Evolutionary conservation across 2,888 invertebrate genomes (phyloP).

Genomic region (Leptura quadrifasciata): DNA sequence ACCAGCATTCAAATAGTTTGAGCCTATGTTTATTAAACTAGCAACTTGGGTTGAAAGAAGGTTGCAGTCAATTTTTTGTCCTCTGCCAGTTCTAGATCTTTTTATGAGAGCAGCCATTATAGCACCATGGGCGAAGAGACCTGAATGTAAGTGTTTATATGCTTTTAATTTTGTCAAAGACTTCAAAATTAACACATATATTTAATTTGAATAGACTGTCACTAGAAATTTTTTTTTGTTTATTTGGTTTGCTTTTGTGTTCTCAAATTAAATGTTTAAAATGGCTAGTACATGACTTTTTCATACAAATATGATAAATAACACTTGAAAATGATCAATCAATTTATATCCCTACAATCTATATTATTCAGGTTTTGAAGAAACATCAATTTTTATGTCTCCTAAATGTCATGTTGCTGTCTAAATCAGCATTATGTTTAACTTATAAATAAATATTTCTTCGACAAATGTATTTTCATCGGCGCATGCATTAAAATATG

Average conservation of each 20-base stretch:
- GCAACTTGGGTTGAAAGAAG: constrained; percentile 95
- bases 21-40: constrained; percentile 90
- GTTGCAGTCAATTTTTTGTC: constrained; percentile 95
- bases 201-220: background rate
- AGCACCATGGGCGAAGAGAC: constrained; percentile 95
- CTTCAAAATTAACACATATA: background rate
- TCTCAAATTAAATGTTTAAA: background rate
- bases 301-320: background rate
- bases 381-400: background rate
- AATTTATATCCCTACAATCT: background rate
- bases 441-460: too few relatives aligned
- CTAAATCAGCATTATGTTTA: background rate
- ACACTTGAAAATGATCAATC: background rate
- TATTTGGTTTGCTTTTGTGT: too few relatives aligned
- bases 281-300: background rate
- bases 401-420: background rate
- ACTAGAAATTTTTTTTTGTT: background rate
- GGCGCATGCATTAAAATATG: too few relatives aligned
- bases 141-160: constrained; percentile 47
- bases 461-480: too few relatives aligned
- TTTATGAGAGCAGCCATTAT: constrained; percentile 93
- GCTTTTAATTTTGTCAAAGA: background rate
- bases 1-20: constrained; percentile 91
- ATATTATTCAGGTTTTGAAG: background rate
- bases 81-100: constrained; percentile 84